Evolutionary conservation across 2,888 invertebrate species (phyloP).

Genomic region (Boloria euphrosyne): DNA sequence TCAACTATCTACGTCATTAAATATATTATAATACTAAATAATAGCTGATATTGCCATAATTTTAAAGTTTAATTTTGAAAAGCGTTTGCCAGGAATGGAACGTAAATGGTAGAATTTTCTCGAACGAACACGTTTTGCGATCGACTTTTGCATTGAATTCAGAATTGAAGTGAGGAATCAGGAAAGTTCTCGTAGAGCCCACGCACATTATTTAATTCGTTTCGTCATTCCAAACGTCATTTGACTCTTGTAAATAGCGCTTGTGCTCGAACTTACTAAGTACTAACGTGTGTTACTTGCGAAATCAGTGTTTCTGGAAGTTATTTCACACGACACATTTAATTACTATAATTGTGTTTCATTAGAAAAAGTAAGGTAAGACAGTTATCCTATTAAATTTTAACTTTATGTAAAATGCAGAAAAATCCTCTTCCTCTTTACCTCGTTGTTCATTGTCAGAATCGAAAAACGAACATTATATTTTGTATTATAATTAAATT

Average conservation of each 20-base stretch:
- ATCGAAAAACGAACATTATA: constrained; percentile 6
- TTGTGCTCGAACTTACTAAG: constrained; percentile 44
- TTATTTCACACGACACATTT: background rate
- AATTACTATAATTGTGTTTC: background rate
- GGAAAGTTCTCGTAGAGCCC: constrained; percentile 25
- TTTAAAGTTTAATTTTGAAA: background rate
- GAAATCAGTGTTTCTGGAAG: constrained; percentile 48
- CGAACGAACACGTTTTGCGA: constrained; percentile 45
- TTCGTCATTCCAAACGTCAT: constrained; percentile 43
- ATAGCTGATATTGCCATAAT: background rate
- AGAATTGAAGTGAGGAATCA: too few species aligned
- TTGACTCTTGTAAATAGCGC: constrained; percentile 37
- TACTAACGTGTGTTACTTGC: constrained; percentile 40
- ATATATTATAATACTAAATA: background rate
- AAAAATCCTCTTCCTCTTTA: background rate
- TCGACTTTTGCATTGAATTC: constrained; percentile 28
- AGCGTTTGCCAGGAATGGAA: constrained; percentile 21
- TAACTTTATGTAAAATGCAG: background rate
- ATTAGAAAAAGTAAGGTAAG: constrained; percentile 5
- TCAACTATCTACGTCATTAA: too few species aligned
- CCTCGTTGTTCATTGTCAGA: constrained; percentile 5
- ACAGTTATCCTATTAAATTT: background rate
- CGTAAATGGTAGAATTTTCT: constrained; percentile 46
- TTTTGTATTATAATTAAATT: constrained; percentile 7
- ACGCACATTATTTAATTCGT: constrained; percentile 11